phyloP scores from a whole-genome alignment of 30 jellyfish, hydroid and myxozoan genomes.

The Clytia hemisphaerica region DNA sequence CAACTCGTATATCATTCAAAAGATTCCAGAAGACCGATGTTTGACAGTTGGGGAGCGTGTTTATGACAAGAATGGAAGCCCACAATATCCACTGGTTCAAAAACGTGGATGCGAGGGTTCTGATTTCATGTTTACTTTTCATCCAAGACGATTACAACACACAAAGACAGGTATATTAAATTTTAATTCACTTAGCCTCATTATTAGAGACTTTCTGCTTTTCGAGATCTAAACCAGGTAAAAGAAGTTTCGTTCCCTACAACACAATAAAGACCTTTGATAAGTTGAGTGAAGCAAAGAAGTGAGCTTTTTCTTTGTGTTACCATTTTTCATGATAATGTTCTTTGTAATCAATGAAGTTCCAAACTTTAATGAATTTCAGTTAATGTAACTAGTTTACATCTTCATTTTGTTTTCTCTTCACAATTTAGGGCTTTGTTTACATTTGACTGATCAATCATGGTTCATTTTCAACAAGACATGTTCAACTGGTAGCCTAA shows the following conservation, averaged over 20 bases:
- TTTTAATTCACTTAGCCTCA: too few species aligned
- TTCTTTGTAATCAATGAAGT: too few species aligned
- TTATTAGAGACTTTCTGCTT: too few species aligned
- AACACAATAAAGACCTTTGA: too few species aligned
- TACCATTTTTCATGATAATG: neutral
- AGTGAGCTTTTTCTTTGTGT: slow-evolving; percentile 10
- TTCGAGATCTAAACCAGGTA: too few species aligned
- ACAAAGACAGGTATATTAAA: slow-evolving; percentile 11
- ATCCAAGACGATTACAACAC: slow-evolving; percentile 8
- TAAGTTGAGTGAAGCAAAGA: too few species aligned
- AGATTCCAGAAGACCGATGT: slow-evolving; percentile 20
- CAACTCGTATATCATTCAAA: slow-evolving; percentile 45
- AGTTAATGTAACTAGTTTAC: too few species aligned
- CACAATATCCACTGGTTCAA: slow-evolving; percentile 7
- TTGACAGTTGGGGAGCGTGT: slow-evolving; percentile 5
- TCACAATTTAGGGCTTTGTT: slow-evolving; percentile 3
- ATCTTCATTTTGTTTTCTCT: neutral
- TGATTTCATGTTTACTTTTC: slow-evolving; percentile 52
- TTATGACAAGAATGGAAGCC: neutral
- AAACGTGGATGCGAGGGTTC: slow-evolving; percentile 50
- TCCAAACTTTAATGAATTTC: too few species aligned
- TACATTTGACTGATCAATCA: neutral
- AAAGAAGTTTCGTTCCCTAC: too few species aligned
- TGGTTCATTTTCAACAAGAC: slow-evolving; percentile 1
- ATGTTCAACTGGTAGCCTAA: slow-evolving; percentile 10